Conservation (phyloP, 2,797 vertebrate genomes). For the Anomalospiza imberbis region DNA sequence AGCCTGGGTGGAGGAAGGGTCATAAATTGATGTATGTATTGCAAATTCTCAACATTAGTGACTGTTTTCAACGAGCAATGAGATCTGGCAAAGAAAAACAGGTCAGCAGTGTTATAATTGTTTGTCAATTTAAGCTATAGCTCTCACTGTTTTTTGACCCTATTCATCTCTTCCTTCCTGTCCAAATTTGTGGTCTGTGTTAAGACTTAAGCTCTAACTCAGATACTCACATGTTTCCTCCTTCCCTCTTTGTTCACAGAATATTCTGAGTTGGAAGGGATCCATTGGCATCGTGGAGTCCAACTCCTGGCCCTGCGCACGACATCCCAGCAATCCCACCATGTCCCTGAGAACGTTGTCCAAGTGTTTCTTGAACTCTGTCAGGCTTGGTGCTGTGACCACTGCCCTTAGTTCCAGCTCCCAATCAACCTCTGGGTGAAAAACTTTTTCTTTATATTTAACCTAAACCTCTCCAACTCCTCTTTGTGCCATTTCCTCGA, state of each 20-base stretch:
- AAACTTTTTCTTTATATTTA: background rate
- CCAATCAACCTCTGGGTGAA: background rate
- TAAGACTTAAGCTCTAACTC: background rate
- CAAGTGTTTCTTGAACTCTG: background rate
- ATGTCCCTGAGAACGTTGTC: fast-evolving
- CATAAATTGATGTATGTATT: background rate
- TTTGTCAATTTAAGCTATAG: background rate
- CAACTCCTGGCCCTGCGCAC: background rate
- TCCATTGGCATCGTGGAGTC: background rate
- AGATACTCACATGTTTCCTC: background rate
- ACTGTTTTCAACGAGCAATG: background rate
- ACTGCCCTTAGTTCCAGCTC: background rate
- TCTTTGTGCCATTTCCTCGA: background rate
- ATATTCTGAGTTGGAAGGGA: background rate
- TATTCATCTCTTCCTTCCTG: background rate
- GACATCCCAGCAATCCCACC: background rate
- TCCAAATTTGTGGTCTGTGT: background rate
- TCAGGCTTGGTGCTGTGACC: background rate
- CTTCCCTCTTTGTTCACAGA: background rate
- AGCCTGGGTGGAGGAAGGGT: background rate
- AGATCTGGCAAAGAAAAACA: background rate
- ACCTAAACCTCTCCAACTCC: background rate
- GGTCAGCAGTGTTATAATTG: background rate
- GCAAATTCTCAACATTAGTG: background rate
- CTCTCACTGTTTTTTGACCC: background rate